These are phyloP conservation scores for Natrix natrix DNA, from an alignment of 2,797 vertebrate genomes.

Conservation along the genomic window DNA sequence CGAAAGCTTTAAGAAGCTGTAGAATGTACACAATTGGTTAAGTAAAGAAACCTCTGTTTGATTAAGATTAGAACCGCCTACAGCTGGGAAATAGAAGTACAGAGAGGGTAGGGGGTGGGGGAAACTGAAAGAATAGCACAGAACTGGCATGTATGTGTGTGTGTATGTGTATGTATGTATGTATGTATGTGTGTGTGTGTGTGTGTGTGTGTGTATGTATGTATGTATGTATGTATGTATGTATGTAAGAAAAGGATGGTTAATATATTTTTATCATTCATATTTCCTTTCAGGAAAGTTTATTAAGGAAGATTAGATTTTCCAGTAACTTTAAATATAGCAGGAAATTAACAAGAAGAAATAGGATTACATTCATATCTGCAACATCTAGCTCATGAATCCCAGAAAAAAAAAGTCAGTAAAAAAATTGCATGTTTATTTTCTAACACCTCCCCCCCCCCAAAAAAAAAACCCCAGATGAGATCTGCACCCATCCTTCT, in stretches of 20 bases:
- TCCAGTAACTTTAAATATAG: background rate
- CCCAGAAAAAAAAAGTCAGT: background rate
- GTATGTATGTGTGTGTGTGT: too few relatives aligned
- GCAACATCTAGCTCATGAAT: background rate
- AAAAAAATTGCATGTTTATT: background rate
- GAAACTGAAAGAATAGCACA: background rate
- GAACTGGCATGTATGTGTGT: too few relatives aligned
- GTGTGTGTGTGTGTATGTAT: too few relatives aligned
- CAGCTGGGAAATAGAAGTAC: background rate
- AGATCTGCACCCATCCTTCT: background rate
- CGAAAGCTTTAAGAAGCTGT: background rate
- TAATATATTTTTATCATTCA: background rate
- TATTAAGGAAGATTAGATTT: background rate
- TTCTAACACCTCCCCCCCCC: background rate
- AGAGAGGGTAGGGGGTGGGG: background rate
- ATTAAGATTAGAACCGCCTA: background rate
- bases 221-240: too few relatives aligned
- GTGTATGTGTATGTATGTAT: too few relatives aligned
- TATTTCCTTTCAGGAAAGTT: background rate
- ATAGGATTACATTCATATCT: background rate
- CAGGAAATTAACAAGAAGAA: background rate
- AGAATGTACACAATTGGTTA: background rate
- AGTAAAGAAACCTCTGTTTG: background rate
- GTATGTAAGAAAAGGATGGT: too few relatives aligned
- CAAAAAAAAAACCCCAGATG: background rate